A percentile compares a stretch with the other conserved stretches of the same genome.
Evolutionary conservation across 2,888 invertebrate species (phyloP).

Genomic region (Incurvaria masculella): DNA sequence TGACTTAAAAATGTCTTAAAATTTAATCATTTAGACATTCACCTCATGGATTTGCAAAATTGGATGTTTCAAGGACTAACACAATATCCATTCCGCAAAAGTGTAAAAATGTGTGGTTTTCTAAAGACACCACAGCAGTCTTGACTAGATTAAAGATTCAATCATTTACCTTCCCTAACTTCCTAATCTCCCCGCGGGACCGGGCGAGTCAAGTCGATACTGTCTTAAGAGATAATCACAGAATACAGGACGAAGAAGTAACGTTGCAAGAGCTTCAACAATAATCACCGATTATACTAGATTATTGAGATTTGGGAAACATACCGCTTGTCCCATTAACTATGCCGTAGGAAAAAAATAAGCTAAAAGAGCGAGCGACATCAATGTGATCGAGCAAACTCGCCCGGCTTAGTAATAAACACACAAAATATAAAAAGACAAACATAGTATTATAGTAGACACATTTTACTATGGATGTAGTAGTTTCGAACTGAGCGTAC

Average conservation of each 20-base stretch:
- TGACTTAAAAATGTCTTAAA: background rate
- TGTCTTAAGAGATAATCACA: background rate
- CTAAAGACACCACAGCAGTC: conserved; percentile 1
- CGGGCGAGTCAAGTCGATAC: background rate
- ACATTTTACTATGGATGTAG: background rate
- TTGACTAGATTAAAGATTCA: conserved; percentile 1
- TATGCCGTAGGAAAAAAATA: background rate
- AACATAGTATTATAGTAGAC: background rate
- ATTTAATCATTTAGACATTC: background rate
- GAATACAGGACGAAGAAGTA: background rate
- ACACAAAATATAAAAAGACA: background rate
- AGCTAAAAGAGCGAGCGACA: background rate
- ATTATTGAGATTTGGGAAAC: no score
- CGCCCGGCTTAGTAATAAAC: background rate
- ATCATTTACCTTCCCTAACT: background rate
- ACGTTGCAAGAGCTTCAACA: no score
- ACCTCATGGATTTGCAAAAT: background rate
- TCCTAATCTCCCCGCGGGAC: conserved; percentile 5
- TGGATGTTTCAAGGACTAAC: background rate
- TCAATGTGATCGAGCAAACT: background rate
- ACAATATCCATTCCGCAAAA: background rate
- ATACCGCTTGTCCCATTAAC: background rate
- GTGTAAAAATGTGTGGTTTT: background rate
- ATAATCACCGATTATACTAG: no score
- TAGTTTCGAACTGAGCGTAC: background rate